Evolutionary conservation across 1,140 invertebrate genomes (phyloP).

Genomic region (Orius insidiosus): DNA sequence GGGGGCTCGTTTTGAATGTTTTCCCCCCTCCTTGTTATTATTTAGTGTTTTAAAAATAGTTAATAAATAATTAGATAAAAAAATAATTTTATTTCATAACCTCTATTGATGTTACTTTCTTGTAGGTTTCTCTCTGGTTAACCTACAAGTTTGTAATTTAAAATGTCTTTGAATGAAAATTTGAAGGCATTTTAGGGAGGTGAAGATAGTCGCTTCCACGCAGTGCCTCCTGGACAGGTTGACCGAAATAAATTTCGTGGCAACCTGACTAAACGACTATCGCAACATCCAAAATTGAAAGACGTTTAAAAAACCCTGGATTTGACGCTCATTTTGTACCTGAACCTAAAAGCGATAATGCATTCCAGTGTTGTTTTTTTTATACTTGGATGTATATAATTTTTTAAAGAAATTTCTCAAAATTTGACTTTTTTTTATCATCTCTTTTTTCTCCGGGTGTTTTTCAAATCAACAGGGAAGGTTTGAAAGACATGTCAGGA

Average conservation of each 20-base stretch:
- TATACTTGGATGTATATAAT: conserved; percentile 1
- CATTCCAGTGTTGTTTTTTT: conserved; percentile 10
- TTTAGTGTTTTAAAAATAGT: not conserved
- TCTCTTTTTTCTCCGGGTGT: not conserved
- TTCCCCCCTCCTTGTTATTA: not conserved
- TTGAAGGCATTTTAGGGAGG: conserved; percentile 11
- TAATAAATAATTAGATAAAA: not conserved
- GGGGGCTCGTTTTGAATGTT: no score
- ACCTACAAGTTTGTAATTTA: no score
- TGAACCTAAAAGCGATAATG: conserved; percentile 1
- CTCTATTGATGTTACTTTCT: not conserved
- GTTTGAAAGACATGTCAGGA: conserved; percentile 2
- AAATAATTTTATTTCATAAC: not conserved
- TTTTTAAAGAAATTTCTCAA: not conserved
- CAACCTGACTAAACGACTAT: conserved; percentile 14
- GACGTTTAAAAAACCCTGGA: not conserved
- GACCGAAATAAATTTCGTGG: not conserved
- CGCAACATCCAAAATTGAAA: not conserved
- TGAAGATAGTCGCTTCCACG: conserved; percentile 14
- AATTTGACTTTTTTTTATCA: not conserved
- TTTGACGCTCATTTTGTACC: conserved; percentile 8
- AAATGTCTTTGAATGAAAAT: not conserved
- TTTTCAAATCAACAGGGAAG: conserved; percentile 14
- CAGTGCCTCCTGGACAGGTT: conserved; percentile 16
- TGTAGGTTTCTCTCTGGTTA: not conserved